phyloP scores from a whole-genome alignment of 2,797 vertebrate species.

The Phyllotis vaccarum region DNA sequence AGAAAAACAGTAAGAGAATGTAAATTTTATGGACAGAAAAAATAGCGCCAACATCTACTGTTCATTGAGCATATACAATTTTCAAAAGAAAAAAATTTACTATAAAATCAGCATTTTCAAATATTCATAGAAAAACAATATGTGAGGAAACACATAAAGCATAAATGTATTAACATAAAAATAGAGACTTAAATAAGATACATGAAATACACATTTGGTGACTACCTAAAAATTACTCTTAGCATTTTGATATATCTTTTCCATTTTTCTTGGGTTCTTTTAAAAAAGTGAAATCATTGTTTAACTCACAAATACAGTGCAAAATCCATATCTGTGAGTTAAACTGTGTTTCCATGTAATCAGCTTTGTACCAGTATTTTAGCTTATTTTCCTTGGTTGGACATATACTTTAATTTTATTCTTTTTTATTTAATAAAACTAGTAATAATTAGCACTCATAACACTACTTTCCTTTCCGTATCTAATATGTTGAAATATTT shows the following conservation, averaged over 20 bases:
- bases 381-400: neutral
- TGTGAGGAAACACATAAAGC: neutral
- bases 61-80: neutral
- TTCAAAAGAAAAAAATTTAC: neutral
- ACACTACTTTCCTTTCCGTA: neutral
- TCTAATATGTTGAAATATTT: neutral
- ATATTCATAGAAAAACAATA: neutral
- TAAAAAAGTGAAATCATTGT: neutral
- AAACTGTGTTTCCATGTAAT: neutral
- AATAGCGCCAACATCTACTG: neutral
- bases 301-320: neutral
- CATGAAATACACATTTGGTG: too few relatives aligned
- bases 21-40: neutral
- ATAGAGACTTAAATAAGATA: too few relatives aligned
- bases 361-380: neutral
- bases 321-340: neutral
- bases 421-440: neutral
- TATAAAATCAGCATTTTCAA: neutral
- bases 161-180: neutral
- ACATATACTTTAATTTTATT: neutral
- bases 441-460: neutral
- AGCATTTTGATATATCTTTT: neutral
- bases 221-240: neutral
- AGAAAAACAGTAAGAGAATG: neutral
- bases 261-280: neutral